Conservation (phyloP, 2,797 vertebrate genomes). For the Pitangus sulphuratus region DNA sequence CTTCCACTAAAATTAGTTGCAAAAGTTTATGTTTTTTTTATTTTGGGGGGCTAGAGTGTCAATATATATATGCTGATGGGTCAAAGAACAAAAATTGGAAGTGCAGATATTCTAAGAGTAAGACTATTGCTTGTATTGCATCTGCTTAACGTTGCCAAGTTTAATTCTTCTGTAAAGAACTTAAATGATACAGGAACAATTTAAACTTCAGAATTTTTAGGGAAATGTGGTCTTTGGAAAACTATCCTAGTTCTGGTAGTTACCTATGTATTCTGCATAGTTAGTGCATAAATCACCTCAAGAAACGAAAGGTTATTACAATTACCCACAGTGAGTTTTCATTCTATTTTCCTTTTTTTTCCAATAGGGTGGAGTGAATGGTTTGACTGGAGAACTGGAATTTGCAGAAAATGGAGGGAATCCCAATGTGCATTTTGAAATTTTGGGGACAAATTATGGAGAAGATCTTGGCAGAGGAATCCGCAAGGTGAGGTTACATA, state of each 20-base stretch:
- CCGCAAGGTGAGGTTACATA: slow-evolving; percentile 84
- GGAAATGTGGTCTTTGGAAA: background rate
- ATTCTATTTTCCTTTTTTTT: background rate
- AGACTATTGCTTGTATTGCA: background rate
- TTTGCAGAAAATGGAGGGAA: slow-evolving; percentile 94
- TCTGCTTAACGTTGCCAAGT: background rate
- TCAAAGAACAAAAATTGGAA: background rate
- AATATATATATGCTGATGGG: accelerated
- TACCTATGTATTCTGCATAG: background rate
- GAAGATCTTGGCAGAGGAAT: slow-evolving; percentile 94
- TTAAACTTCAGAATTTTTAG: background rate
- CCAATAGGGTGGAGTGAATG: slow-evolving; percentile 88
- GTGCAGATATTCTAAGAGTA: background rate
- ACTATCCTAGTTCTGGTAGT: background rate
- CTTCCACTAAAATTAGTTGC: background rate
- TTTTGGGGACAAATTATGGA: slow-evolving; percentile 96
- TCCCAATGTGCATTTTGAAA: slow-evolving; percentile 97
- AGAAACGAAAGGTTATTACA: background rate
- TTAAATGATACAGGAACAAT: background rate
- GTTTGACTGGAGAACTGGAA: slow-evolving; percentile 92
- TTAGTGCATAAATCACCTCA: background rate
- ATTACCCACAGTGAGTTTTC: background rate
- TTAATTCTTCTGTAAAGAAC: background rate
- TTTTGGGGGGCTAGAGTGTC: background rate
- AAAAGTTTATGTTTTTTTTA: background rate